These are phyloP conservation scores for Picus viridis DNA, from an alignment of 2,797 vertebrate species.

Conservation along the genomic window DNA sequence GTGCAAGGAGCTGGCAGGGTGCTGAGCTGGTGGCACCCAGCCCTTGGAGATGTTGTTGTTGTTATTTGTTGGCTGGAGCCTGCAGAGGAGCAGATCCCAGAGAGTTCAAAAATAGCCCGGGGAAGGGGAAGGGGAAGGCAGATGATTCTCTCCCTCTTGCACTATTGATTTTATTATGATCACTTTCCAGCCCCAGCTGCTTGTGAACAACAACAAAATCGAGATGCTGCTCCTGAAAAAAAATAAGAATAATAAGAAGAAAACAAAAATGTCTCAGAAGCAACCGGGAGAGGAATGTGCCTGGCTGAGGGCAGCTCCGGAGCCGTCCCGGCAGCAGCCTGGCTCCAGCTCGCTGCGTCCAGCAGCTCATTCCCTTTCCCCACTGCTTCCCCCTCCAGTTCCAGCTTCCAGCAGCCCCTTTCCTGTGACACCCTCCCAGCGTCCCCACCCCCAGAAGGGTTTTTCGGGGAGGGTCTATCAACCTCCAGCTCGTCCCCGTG, in stretches of 20 bases:
- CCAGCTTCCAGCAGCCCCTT: accelerated
- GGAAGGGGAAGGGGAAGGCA: background rate
- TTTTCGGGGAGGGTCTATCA: background rate
- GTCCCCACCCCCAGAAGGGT: accelerated
- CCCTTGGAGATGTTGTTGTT: slow-evolving; percentile 26
- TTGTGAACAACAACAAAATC: background rate
- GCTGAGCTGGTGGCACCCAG: background rate
- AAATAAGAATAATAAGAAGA: background rate
- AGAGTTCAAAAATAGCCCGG: slow-evolving; percentile 47
- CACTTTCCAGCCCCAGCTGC: background rate
- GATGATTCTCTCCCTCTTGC: background rate
- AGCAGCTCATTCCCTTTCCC: background rate
- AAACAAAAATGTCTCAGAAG: background rate
- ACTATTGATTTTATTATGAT: no score
- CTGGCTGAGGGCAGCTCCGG: background rate
- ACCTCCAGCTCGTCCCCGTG: accelerated
- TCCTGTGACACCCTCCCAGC: accelerated
- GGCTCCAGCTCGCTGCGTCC: background rate
- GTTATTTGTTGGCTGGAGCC: slow-evolving; percentile 53
- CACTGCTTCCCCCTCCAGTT: background rate
- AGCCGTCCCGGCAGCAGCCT: background rate
- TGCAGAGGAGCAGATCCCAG: background rate
- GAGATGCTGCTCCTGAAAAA: background rate
- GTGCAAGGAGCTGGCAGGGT: slow-evolving; percentile 1
- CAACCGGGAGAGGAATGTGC: slow-evolving; percentile 10